Evolutionary conservation across 2,888 invertebrate genomes (phyloP), one percentile per base, ranked within the genome.

Genomic region (Drosophila borborema): DNA sequence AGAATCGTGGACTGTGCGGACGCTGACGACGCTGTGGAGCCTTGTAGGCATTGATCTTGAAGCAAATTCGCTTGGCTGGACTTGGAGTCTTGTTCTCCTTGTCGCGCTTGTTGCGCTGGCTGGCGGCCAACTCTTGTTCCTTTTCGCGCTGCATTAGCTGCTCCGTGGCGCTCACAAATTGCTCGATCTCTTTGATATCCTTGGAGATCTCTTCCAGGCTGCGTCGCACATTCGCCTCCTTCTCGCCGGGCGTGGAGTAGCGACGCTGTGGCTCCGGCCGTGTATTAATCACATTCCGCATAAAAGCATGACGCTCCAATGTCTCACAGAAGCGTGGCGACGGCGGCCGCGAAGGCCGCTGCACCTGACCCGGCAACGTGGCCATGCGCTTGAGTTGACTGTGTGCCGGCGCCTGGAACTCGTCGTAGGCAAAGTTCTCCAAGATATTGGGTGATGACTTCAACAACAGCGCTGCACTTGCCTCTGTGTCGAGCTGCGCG

Each of bases 151-250:
- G 89, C 63, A 93, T 80, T 23, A 93, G 74, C 69, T 92, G 91
- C 72, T 93, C 93, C 0, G 92, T 92, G 28, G 92, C 92, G 10
- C 91, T 92, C 5, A 93, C 84, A 62, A 93, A 93, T 67, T 93
- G 92, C 64, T 93, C 93, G 31, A 93, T 93, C 78, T 93, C 93
- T 60, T 92, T 91, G 12, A 93, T 91, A 51, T 93, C 93, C 65
- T 92, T 92, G 43, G 92, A 92, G 41, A 93, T 93, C 78, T 93
- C 93, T 64, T 93, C 93, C 45, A 93, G 82, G 74, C 93, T 93
- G 23, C 91, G 90, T 0, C 93, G 88, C 14, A 93, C 91, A 20
- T 91, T 86, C 0, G 91, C 91, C 72, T 93, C 92, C 68, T 92
- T 92, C 72, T 92, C 88, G 14, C 90, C 90, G 1, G 91, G 92